Evolutionary conservation across 2,888 invertebrate genomes (phyloP).

Genomic region (Agrotis clavis): DNA sequence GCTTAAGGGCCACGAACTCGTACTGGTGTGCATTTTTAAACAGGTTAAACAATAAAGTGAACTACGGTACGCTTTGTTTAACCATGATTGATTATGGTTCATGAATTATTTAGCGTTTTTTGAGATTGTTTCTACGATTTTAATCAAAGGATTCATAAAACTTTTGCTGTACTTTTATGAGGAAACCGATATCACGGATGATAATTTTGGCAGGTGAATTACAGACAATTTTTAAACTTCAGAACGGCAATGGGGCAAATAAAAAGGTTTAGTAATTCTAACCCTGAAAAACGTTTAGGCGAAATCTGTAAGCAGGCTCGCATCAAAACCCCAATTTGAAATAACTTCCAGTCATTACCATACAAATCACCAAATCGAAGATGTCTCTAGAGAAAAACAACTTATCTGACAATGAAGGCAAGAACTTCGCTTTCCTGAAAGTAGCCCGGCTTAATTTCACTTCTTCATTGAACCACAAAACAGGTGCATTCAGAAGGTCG

Average conservation of each 20-base stretch:
- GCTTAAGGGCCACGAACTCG: conserved; percentile 71
- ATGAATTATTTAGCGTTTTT: conserved; percentile 46
- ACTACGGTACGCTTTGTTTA: conserved; percentile 45
- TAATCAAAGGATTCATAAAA: conserved; percentile 22
- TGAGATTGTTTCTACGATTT: conserved; percentile 29
- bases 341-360: conserved; percentile 43
- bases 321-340: conserved; percentile 33
- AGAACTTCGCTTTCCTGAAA: conserved; percentile 45
- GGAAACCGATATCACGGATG: background rate
- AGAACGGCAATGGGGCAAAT: background rate
- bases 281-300: conserved; percentile 10
- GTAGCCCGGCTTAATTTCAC: conserved; percentile 50
- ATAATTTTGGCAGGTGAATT: background rate
- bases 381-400: conserved; percentile 47
- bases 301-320: conserved; percentile 6
- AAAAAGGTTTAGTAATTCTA: background rate
- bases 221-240: background rate
- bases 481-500: background rate
- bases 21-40: conserved; percentile 61
- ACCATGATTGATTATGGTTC: conserved; percentile 49
- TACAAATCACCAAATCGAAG: conserved; percentile 60
- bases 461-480: conserved; percentile 30
- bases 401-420: conserved; percentile 58
- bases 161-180: conserved; percentile 18
- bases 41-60: conserved; percentile 47